A percentile compares a stretch with the other conserved stretches of the same genome.
Evolutionary conservation across 2,113 vertebrate species (phyloP).

Genomic region (Aphyosemion australe): DNA sequence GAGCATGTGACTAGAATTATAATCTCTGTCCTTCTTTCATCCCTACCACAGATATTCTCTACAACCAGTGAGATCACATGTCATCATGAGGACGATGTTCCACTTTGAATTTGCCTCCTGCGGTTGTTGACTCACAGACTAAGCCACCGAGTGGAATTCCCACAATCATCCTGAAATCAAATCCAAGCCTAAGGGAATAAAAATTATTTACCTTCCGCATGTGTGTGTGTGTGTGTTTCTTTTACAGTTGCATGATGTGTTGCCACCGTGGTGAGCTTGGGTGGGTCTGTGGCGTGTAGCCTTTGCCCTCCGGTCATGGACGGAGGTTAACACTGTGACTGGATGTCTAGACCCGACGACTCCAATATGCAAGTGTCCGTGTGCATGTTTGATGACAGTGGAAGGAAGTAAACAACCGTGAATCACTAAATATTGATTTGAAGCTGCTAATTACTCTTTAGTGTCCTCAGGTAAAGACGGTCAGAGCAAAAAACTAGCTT

Average conservation of each 20-base stretch:
- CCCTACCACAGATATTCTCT: neutral
- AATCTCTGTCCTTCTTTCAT: conserved; percentile 2
- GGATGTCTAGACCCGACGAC: conserved; percentile 52
- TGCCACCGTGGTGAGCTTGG: conserved; percentile 18
- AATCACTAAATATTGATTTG: conserved; percentile 59
- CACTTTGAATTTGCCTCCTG: conserved; percentile 34
- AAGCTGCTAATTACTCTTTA: conserved; percentile 55
- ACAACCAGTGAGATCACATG: conserved; percentile 28
- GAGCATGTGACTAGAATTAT: conserved; percentile 9
- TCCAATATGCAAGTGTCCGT: conserved; percentile 31
- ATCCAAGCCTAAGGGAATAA: conserved; percentile 16
- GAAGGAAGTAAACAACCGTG: conserved; percentile 47
- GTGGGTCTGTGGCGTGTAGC: conserved; percentile 28
- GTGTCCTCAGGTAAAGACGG: conserved; percentile 38
- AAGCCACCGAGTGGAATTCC: conserved; percentile 18
- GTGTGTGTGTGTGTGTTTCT: conserved; percentile 25
- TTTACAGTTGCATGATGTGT: conserved; percentile 5
- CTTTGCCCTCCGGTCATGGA: conserved; percentile 38
- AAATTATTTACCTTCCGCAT: conserved; percentile 11
- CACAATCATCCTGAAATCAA: conserved; percentile 27
- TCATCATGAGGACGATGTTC: conserved; percentile 18
- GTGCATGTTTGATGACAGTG: conserved; percentile 40
- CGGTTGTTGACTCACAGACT: conserved; percentile 45
- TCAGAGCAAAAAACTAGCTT: conserved; percentile 6
- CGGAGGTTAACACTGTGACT: conserved; percentile 34